Evolutionary conservation across 2,113 vertebrate species (phyloP), one percentile per base, ranked within the genome.

Genomic region (Pithys albifrons): DNA sequence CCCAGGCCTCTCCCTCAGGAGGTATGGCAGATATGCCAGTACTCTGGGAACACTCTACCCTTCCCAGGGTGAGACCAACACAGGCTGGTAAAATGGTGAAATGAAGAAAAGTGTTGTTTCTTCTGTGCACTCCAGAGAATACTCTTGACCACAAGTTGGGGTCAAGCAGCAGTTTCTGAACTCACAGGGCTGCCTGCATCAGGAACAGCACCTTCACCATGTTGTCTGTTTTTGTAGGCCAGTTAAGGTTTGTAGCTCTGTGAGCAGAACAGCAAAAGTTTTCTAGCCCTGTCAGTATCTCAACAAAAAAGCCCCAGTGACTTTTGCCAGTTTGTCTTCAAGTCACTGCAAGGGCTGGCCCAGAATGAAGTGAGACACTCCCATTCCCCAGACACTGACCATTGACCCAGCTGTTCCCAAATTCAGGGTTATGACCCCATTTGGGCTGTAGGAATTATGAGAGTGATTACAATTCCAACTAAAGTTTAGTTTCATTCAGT

Each of bases 141-240:
- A 35, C 19, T 70, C 46, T 52, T 73, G 46, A 62, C 15, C 37
- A n/a, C 19, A 65, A 37, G 14, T 2, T 4, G 2, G 22, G 31
- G 13, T 19, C 45, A 28, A 76, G 27, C n/a, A 73, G 9, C 37
- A 54, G 31, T 46, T 89, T 71, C 69, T 78, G 75, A 67, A 93
- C 62, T 28, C 0, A 0, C 41, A 91, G 22, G 12, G 27, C 19
- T 2, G 3, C 8, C 19, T 57, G 4, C 1, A 0, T 33, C 31
- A 81, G 65, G 22, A 79, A 14, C 15, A 54, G 28, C 37, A 54
- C 35, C 31, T 76, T 88, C 37, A 73, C 6, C 31, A 59, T 0
- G 0, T 19, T 51, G 28, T 41, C 57, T 80, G 58, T 45, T 91
- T 33, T 35, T 64, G 45, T 19, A 25, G 67, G 49, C 10, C 58